Conservation (phyloP, 2,797 vertebrate genomes). For the Hoplostethus mediterraneus region DNA sequence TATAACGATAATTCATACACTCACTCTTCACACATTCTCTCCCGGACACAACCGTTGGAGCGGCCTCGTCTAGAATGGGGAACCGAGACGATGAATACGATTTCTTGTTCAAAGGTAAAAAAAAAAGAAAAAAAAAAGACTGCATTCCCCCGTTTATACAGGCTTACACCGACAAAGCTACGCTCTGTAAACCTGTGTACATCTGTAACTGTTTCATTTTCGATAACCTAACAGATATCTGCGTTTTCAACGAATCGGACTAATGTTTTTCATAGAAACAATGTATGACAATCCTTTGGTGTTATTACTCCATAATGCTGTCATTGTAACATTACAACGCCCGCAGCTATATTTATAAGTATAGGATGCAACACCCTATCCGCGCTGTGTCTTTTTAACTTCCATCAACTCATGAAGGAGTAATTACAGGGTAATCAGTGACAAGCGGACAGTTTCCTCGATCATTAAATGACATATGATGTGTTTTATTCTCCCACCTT, state of each 20-base stretch:
- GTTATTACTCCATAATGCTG: conserved; percentile 68
- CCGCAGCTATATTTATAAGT: conserved; percentile 72
- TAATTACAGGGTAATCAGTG: background rate
- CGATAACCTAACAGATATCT: conserved; percentile 9
- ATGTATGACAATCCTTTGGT: conserved; percentile 44
- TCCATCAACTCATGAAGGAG: conserved; percentile 48
- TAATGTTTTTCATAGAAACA: conserved; percentile 35
- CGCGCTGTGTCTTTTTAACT: conserved; percentile 56
- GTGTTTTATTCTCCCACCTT: conserved; percentile 21
- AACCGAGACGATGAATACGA: conserved; percentile 91
- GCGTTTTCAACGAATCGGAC: background rate
- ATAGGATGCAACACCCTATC: conserved; percentile 64
- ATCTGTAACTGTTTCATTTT: conserved; percentile 24
- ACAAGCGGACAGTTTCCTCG: background rate
- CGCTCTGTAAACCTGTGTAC: conserved; percentile 32
- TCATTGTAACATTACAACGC: conserved; percentile 64
- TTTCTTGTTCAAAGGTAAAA: conserved; percentile 90
- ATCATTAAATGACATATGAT: conserved; percentile 20
- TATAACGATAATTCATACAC: conserved; percentile 43
- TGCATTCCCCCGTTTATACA: conserved; percentile 55
- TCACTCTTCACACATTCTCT: conserved; percentile 54
- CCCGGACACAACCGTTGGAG: conserved; percentile 73
- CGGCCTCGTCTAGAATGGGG: conserved; percentile 86
- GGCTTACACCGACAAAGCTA: conserved; percentile 41
- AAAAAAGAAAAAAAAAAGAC: conserved; percentile 47